Percentiles rank a stretch among this genome's conserved stretches.
phyloP scores from a whole-genome alignment of 2,113 vertebrate genomes.

The Rhabdomys dilectus region DNA sequence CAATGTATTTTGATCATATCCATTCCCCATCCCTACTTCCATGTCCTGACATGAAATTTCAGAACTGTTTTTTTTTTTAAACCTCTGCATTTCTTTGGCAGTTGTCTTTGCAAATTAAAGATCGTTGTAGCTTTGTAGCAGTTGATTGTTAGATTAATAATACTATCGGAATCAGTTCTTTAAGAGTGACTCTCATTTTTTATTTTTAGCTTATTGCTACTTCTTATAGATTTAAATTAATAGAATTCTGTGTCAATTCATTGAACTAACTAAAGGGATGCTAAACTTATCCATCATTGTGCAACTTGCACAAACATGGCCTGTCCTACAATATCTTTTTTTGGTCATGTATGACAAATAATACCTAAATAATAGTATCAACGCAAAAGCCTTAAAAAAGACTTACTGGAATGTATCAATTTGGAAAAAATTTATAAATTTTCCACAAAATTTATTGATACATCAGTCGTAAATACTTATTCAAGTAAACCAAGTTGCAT shows the following conservation, averaged over 20 bases:
- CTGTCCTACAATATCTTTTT: neutral
- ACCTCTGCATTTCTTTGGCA: neutral
- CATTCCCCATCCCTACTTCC: neutral
- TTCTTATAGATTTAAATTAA: neutral
- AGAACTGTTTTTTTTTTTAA: neutral
- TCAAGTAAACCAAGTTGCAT: neutral
- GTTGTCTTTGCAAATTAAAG: slow-evolving; percentile 7
- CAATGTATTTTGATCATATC: neutral
- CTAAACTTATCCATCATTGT: neutral
- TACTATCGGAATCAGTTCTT: neutral
- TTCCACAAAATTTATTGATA: neutral
- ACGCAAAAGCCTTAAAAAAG: neutral
- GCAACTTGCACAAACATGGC: neutral
- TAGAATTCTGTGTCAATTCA: neutral
- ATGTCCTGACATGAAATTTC: neutral
- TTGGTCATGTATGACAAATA: neutral
- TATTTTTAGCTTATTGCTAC: neutral
- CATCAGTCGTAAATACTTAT: neutral
- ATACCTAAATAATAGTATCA: neutral
- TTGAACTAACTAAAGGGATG: neutral
- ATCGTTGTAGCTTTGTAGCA: neutral
- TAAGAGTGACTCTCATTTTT: neutral
- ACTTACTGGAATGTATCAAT: neutral
- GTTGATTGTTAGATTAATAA: neutral
- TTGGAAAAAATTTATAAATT: neutral